Conservation (phyloP, 2,113 vertebrate genomes). For the Haemorhous mexicanus region DNA sequence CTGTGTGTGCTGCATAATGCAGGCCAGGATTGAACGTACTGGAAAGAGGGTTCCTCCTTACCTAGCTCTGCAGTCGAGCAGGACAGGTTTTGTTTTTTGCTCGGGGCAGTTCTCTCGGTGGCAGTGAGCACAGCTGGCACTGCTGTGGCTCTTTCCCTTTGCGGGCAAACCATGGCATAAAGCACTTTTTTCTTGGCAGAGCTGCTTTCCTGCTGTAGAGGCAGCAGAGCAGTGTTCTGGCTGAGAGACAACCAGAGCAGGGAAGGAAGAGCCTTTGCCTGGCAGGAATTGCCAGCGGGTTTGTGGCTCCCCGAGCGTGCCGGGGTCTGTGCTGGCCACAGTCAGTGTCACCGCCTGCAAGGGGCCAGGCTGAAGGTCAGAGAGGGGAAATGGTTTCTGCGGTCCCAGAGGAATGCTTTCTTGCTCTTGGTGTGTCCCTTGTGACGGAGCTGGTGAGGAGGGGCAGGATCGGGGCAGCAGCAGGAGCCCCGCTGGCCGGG, state of each 20-base stretch:
- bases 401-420: accelerated
- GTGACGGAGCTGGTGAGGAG: neutral
- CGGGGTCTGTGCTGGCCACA: accelerated
- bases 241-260: neutral
- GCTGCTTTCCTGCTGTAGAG: neutral
- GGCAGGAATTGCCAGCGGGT: neutral
- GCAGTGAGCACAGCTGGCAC: accelerated
- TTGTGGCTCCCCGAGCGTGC: neutral
- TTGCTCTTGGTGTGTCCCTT: accelerated
- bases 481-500: accelerated
- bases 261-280: neutral
- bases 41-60: neutral
- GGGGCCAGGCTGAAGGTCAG: neutral
- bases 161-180: neutral
- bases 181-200: neutral
- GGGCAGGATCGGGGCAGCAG: accelerated
- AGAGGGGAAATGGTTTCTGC: neutral
- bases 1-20: neutral
- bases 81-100: neutral
- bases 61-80: neutral
- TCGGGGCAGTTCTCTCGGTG: neutral
- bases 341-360: accelerated
- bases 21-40: neutral
- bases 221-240: neutral
- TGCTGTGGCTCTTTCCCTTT: neutral